A percentile compares a stretch with the other conserved stretches of the same genome.
Evolutionary conservation across 2,888 invertebrate species (phyloP).

Genomic region (Ferdinandea cuprea): DNA sequence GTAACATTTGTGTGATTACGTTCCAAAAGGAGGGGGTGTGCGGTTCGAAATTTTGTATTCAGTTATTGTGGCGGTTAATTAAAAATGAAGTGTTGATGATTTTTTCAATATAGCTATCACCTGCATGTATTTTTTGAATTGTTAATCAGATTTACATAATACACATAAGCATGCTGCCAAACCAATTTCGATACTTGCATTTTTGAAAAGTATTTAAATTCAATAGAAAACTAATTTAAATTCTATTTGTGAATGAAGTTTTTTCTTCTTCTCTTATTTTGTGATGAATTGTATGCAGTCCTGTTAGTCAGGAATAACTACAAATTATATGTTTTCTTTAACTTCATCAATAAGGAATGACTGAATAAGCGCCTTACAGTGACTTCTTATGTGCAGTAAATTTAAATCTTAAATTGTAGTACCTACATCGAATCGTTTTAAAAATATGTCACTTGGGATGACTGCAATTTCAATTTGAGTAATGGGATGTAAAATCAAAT

Average conservation of each 20-base stretch:
- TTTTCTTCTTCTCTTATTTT: too few relatives aligned
- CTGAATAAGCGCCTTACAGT: too few relatives aligned
- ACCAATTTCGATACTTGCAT: slow-evolving; percentile 30
- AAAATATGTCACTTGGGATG: too few relatives aligned
- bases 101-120: slow-evolving; percentile 44
- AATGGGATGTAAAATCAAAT: too few relatives aligned
- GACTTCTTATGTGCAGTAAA: too few relatives aligned
- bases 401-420: too few relatives aligned
- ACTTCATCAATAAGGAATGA: too few relatives aligned
- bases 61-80: slow-evolving; percentile 40
- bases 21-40: slow-evolving; percentile 23
- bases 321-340: too few relatives aligned
- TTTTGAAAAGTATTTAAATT: slow-evolving; percentile 28
- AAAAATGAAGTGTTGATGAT: slow-evolving; percentile 58
- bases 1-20: slow-evolving; percentile 4
- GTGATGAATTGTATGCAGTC: too few relatives aligned
- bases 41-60: slow-evolving; percentile 61
- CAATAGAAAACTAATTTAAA: slow-evolving; percentile 23
- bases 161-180: slow-evolving; percentile 6
- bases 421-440: too few relatives aligned
- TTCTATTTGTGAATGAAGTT: slow-evolving; percentile 3
- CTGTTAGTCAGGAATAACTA: too few relatives aligned
- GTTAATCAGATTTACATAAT: slow-evolving; percentile 21
- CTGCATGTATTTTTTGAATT: slow-evolving; percentile 24
- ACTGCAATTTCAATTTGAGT: too few relatives aligned